A percentile compares a stretch with the other conserved stretches of the same genome.
Conservation (phyloP, 2,888 invertebrate species). For the Coleophora deauratella region DNA sequence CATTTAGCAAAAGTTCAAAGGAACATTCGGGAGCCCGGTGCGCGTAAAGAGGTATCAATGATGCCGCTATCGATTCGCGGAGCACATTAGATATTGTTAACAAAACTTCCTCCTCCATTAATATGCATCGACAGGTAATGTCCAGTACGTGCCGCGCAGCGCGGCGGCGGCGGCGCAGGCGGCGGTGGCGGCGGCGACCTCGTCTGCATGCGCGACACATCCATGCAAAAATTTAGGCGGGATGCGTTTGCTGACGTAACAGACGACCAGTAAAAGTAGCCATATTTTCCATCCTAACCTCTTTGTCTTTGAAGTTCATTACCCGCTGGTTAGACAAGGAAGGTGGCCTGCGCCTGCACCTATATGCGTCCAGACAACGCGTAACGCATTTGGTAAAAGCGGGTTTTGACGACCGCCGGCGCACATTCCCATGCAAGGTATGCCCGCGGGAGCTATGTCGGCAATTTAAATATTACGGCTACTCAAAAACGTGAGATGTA, state of each 20-base stretch:
- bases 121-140: constrained; percentile 71
- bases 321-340: constrained; percentile 56
- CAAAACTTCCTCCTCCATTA: constrained; percentile 71
- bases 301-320: constrained; percentile 43
- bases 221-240: constrained; percentile 73
- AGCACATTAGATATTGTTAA: constrained; percentile 73
- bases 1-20: constrained; percentile 26
- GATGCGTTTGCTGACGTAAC: constrained; percentile 64
- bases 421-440: constrained; percentile 70
- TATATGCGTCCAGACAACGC: constrained; percentile 54
- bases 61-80: constrained; percentile 52
- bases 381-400: constrained; percentile 67
- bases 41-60: constrained; percentile 60
- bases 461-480: constrained; percentile 73
- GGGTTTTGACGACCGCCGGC: constrained; percentile 62
- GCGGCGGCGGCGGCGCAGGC: constrained; percentile 38
- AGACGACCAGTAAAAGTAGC: constrained; percentile 50
- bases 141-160: constrained; percentile 57
- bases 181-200: constrained; percentile 28
- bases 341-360: constrained; percentile 21
- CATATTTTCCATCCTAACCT: constrained; percentile 51
- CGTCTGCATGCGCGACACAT: constrained; percentile 68
- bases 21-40: constrained; percentile 44
- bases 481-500: constrained; percentile 72
- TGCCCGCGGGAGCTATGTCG: constrained; percentile 68